These are phyloP conservation scores for Chelidonichthys spinosus DNA, from an alignment of 2,797 vertebrate genomes.

Conservation along the genomic window DNA sequence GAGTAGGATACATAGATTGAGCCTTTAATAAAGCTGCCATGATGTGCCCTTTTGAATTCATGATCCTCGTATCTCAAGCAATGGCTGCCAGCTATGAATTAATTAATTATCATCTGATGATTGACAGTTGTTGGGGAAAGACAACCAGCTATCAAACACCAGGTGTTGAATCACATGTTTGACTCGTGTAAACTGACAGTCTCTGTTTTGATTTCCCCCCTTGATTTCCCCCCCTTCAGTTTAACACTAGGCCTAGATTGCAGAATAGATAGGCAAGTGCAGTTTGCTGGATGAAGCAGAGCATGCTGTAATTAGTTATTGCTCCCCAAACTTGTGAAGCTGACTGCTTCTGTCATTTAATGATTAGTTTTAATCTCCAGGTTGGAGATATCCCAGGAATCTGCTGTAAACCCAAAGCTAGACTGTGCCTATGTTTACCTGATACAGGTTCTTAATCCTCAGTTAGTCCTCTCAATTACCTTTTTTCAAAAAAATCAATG, in stretches of 20 bases:
- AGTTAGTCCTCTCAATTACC: constrained; percentile 52
- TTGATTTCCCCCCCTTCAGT: neutral
- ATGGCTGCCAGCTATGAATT: neutral
- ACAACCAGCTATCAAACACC: constrained; percentile 6
- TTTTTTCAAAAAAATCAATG: constrained; percentile 54
- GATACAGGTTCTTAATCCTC: constrained; percentile 53
- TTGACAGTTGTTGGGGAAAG: neutral
- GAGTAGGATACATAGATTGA: neutral
- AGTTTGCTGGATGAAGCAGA: neutral
- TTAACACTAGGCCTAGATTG: neutral
- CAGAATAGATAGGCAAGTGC: neutral
- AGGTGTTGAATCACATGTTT: constrained; percentile 23
- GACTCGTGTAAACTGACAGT: constrained; percentile 4
- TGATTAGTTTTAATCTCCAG: constrained; percentile 31
- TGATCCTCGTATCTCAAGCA: neutral
- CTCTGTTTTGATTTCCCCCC: neutral
- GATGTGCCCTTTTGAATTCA: constrained; percentile 5
- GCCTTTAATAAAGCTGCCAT: constrained; percentile 1
- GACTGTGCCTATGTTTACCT: constrained; percentile 40
- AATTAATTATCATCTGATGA: constrained; percentile 3
- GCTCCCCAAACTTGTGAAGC: constrained; percentile 11
- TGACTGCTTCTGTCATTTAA: constrained; percentile 20
- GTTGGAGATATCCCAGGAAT: constrained; percentile 32
- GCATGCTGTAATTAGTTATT: neutral
- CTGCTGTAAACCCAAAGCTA: constrained; percentile 29